These are phyloP conservation scores for Monopis laevigella DNA, from an alignment of 2,888 invertebrate genomes.

Conservation along the genomic window DNA sequence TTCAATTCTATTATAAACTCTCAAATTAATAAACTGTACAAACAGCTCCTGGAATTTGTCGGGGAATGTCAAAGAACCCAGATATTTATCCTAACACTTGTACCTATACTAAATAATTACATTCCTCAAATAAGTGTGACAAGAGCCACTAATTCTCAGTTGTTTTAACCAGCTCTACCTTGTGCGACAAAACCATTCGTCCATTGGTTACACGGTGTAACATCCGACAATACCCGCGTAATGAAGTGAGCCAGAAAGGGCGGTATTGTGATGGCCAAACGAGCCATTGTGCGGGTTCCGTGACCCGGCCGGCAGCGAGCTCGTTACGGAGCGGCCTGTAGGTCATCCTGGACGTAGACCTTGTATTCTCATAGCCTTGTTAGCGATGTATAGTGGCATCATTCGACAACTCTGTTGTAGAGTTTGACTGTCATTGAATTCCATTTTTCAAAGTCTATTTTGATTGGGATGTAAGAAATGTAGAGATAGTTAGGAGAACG, in stretches of 20 bases:
- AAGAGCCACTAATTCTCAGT: constrained; percentile 9
- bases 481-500: too few relatives aligned
- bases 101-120: constrained; percentile 2
- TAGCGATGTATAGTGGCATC: constrained; percentile 21
- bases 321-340: constrained; percentile 32
- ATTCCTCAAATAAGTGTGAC: constrained; percentile 7
- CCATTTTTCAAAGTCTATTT: too few relatives aligned
- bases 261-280: constrained; percentile 56
- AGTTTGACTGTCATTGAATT: too few relatives aligned
- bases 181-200: neutral
- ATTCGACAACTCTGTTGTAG: constrained; percentile 7
- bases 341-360: constrained; percentile 5
- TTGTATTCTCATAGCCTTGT: constrained; percentile 19
- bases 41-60: too few relatives aligned
- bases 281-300: constrained; percentile 45
- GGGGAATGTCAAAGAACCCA: too few relatives aligned
- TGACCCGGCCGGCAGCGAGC: constrained; percentile 54
- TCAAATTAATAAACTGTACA: too few relatives aligned
- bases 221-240: constrained; percentile 60
- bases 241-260: constrained; percentile 62
- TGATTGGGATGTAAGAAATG: too few relatives aligned
- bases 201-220: constrained; percentile 16
- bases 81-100: too few relatives aligned
- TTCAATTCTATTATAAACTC: too few relatives aligned
- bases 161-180: constrained; percentile 1